Conservation (phyloP, 2,888 invertebrate species). For the Nemoura dubitans region DNA sequence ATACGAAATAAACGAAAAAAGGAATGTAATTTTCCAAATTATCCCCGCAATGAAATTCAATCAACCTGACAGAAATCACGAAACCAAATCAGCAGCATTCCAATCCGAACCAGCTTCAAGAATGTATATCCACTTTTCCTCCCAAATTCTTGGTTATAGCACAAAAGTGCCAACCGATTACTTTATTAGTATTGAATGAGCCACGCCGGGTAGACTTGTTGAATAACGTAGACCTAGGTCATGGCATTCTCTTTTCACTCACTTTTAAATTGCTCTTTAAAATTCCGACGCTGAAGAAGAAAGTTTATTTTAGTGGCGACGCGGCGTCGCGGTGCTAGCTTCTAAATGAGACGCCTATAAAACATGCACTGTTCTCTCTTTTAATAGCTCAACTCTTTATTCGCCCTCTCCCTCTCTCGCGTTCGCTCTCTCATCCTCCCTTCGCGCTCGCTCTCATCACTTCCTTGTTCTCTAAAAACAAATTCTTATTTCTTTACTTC, state of each 20-base stretch:
- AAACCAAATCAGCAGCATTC: too few relatives aligned
- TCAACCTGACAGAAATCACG: too few relatives aligned
- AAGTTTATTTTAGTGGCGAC: conserved; percentile 50
- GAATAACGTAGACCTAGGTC: conserved; percentile 42
- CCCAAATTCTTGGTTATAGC: too few relatives aligned
- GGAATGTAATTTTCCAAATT: too few relatives aligned
- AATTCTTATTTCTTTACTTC: conserved; percentile 32
- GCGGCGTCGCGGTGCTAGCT: conserved; percentile 32
- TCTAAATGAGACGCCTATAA: conserved; percentile 50
- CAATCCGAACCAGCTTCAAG: too few relatives aligned
- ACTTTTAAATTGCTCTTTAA: conserved; percentile 51
- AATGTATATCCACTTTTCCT: too few relatives aligned
- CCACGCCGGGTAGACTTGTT: conserved; percentile 1
- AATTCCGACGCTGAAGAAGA: conserved; percentile 49
- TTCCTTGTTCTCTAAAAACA: conserved; percentile 34
- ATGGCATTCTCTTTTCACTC: conserved; percentile 39
- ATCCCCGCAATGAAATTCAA: too few relatives aligned
- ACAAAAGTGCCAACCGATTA: background rate
- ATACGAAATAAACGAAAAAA: too few relatives aligned
- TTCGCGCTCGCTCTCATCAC: conserved; percentile 31
- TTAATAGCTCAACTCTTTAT: conserved; percentile 42
- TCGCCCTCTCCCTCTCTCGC: conserved; percentile 31
- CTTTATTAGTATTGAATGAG: conserved; percentile 32
- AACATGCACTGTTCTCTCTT: conserved; percentile 45
- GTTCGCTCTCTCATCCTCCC: conserved; percentile 21